Base-by-base conservation (phyloP, 1,140 invertebrate genomes). In the Cherax destructor region DNA sequence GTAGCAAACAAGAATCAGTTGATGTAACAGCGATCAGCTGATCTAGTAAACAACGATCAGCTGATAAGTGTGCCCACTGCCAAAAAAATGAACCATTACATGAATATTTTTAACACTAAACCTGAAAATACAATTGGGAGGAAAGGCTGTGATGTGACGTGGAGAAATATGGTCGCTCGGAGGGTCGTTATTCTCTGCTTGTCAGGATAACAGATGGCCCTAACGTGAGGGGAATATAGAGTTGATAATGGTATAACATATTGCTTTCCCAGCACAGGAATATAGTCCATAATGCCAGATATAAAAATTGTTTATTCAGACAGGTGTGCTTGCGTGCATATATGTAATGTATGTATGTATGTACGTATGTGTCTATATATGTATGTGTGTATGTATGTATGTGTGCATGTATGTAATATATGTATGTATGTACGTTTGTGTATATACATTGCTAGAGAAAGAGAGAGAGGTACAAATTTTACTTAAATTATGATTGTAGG, bases 111-210 rank as follows among this genome's bases (percentile, higher is more conserved):
- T 49, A 49, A 18, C 41, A n/a, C 21, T 41, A 41, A 2, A 52
- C 50, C 52, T n/a, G 47, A 52, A 79, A 79, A 79, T 79, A 79
- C 78, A 79, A 79, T 79, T 49, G 50, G 79, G 56, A 16, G 56
- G 79, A 81, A 81, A 81, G 56, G 79, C 79, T 56, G n/a, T 81
- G 79, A 81, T 81, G 79, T 56, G 79, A 81, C 79, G 50, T 56
- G 10, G 13, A 81, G 79, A 81, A 81, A 81, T 81, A 81, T 81
- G 56, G 79, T 81, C 79, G 79, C 79, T 50, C 6, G 79, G 79
- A 24, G 79, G 24, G 79, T 59, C 79, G 24, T 81, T 81, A 56
- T 81, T 81, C 79, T 81, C 79, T 30, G 49, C 79, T 52, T 81
- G 79, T 81, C 79, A n/a, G 50, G 79, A 81, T 81, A 81, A 81